These are phyloP conservation scores for Dicyema japonicum DNA, from an alignment of 1,140 invertebrate species.

Conservation along the genomic window DNA sequence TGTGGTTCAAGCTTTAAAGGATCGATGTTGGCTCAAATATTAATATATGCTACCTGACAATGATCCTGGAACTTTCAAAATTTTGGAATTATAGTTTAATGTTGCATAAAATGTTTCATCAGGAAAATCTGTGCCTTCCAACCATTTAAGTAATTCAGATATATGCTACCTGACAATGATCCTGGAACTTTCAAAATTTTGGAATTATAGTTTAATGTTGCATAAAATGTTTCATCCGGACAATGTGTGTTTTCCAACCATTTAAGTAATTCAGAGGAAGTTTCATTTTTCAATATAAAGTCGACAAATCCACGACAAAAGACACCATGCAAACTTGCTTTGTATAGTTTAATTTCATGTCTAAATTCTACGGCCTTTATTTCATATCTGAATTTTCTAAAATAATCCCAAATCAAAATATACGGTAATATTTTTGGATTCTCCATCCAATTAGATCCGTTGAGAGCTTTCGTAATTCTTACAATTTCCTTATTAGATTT, in stretches of 20 bases:
- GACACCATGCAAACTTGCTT: no score
- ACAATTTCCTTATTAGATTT: constrained; percentile 11
- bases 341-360: no score
- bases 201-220: constrained; percentile 6
- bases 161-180: constrained; percentile 3
- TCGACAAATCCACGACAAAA: constrained; percentile 3
- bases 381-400: no score
- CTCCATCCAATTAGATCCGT: constrained; percentile 9
- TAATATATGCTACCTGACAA: constrained; percentile 2
- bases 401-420: no score
- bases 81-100: constrained; percentile 5
- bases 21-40: background rate
- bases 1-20: constrained; percentile 1
- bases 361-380: no score
- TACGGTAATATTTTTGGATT: no score
- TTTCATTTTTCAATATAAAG: constrained; percentile 2
- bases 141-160: no score
- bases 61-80: constrained; percentile 5
- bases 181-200: constrained; percentile 5
- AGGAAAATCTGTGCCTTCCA: no score
- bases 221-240: constrained; percentile 6
- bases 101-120: constrained; percentile 6
- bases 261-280: constrained; percentile 2
- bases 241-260: constrained; percentile 1
- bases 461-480: constrained; percentile 8